Evolutionary conservation across 2,888 invertebrate genomes (phyloP), one percentile per base, ranked within the genome.

Genomic region (Apocheima hispidaria): DNA sequence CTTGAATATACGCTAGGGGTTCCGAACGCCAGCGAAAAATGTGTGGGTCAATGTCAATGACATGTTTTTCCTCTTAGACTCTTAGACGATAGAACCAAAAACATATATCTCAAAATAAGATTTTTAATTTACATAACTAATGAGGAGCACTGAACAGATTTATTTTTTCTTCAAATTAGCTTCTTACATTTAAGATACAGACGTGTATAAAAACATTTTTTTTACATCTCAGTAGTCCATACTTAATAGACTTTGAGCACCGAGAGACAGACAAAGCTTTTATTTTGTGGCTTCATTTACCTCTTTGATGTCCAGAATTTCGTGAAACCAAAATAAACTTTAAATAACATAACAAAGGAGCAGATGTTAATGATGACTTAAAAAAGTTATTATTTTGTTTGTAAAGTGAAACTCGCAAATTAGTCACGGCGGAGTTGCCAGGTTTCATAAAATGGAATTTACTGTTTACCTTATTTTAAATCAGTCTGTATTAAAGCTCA

Each of bases 321-420:
- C 62, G 65, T 66, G 63, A 65, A 66, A 70, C 63, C 60, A 65
- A 65, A 65, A 66, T 64, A 64, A 70, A 68, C 65, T 64, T 70
- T 60, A 66, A 75, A 71, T 71, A 73, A 74, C 69, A 71, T 74
- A 72, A 78, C 68, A 70, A 75, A 75, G 67, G 73, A 69, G 65
- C 83, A 76, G 76, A 70, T 79, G 79, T 73, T 80, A 79, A 76
- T 78, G 82, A 84, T 72, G 77, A 78, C 77, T 72, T 73, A 62
- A 72, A 66, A 73, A 77, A 80, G 78, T 78, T 61, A 20, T 51
- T 67, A 65, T 54, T 81, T 79, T 73, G 70, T 70, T 74, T 66
- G 49, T 59, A 51, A 79, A 82, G 77, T 82, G 79, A 78, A 70
- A 74, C 40, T 55, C 74, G 72, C 77, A 80, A 86, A 87, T 82